These are phyloP conservation scores for Onychomys arenicola DNA, from an alignment of 2,797 vertebrate species.

Conservation along the genomic window DNA sequence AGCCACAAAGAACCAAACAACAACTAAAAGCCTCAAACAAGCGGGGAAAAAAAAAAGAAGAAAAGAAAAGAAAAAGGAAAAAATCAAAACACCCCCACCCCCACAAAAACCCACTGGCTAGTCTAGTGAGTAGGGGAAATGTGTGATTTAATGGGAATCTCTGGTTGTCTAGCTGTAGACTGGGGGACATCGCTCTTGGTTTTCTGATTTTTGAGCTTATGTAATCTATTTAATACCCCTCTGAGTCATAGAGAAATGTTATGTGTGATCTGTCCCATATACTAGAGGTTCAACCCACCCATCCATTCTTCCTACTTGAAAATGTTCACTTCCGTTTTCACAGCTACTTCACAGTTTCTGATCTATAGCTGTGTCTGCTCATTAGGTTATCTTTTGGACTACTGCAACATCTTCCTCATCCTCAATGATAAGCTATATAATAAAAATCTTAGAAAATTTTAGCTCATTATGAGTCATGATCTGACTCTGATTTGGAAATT, in stretches of 20 bases:
- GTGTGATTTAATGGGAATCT: neutral
- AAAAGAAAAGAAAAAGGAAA: neutral
- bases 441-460: neutral
- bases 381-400: neutral
- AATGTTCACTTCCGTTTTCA: neutral
- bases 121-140: neutral
- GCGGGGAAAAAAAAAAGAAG: neutral
- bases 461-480: neutral
- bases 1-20: neutral
- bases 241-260: neutral
- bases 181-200: neutral
- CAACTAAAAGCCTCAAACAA: neutral
- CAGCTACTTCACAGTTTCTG: neutral
- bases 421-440: neutral
- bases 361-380: neutral
- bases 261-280: fast-evolving
- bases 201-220: neutral
- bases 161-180: neutral
- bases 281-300: neutral
- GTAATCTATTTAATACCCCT: neutral
- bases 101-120: neutral
- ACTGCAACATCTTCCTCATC: neutral
- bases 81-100: too few species aligned
- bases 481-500: neutral
- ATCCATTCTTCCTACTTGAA: neutral